phyloP scores from a whole-genome alignment of 2,113 vertebrate genomes.

The Pterocles gutturalis region DNA sequence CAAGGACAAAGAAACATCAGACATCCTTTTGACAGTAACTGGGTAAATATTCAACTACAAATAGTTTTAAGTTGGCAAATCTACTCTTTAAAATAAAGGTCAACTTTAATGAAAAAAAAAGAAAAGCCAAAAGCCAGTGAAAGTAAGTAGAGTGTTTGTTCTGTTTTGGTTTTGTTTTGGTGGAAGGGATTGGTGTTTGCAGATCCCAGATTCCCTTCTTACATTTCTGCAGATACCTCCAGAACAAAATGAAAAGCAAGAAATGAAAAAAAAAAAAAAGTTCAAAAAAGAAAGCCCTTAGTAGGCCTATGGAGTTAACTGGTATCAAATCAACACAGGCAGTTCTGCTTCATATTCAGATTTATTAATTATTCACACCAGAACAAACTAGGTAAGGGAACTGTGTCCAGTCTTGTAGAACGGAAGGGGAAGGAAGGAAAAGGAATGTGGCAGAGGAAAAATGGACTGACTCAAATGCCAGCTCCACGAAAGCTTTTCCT shows the following conservation, averaged over 20 bases:
- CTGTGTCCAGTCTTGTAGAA: neutral
- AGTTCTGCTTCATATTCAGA: neutral
- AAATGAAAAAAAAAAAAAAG: neutral
- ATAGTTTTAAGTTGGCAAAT: neutral
- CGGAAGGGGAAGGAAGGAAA: neutral
- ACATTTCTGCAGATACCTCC: neutral
- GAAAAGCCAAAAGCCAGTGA: neutral
- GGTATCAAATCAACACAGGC: fast-evolving
- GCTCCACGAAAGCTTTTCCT: fast-evolving
- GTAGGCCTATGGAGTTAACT: neutral
- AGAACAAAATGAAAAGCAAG: neutral
- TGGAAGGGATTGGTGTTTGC: fast-evolving
- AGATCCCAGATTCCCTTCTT: neutral
- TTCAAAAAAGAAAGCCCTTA: fast-evolving
- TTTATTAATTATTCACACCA: neutral
- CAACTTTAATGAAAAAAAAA: neutral
- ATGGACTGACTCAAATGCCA: neutral
- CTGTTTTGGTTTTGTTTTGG: neutral
- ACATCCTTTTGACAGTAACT: neutral
- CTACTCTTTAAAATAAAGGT: neutral
- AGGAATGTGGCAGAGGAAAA: neutral
- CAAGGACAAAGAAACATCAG: neutral
- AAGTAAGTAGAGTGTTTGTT: neutral
- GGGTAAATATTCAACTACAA: neutral
- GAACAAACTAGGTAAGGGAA: neutral